Evolutionary conservation across 1,140 invertebrate genomes (phyloP).

Genomic region (Belonocnema kinseyi): DNA sequence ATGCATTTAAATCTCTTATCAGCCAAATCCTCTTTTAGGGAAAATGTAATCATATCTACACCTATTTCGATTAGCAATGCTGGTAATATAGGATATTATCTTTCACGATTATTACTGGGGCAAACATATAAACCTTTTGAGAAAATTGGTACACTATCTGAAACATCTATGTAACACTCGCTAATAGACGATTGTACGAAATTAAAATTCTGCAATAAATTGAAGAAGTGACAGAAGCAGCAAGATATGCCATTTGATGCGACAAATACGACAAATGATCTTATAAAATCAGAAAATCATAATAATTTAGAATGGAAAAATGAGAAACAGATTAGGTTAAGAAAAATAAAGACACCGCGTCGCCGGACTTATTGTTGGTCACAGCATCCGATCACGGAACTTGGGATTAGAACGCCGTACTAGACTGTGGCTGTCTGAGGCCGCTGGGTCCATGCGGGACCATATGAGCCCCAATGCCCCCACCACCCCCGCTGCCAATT

Average conservation of each 20-base stretch:
- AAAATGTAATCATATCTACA: too few species aligned
- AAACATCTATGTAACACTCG: not conserved
- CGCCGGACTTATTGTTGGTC: conserved; percentile 75
- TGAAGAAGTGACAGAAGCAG: too few species aligned
- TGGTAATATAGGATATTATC: too few species aligned
- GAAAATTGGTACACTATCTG: not conserved
- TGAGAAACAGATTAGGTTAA: conserved; percentile 37
- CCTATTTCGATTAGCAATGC: too few species aligned
- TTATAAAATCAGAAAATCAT: conserved; percentile 12
- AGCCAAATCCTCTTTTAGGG: too few species aligned
- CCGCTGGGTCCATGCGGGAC: conserved; percentile 71
- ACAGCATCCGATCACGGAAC: conserved; percentile 76
- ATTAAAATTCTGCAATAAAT: too few species aligned
- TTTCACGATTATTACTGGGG: too few species aligned
- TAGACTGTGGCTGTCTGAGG: conserved; percentile 75
- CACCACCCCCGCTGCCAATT: conserved; percentile 72
- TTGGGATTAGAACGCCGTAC: conserved; percentile 77
- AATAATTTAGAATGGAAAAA: not conserved
- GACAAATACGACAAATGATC: too few species aligned
- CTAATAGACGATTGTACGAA: not conserved
- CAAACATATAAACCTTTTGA: not conserved
- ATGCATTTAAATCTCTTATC: too few species aligned
- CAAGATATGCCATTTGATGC: too few species aligned
- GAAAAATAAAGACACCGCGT: conserved; percentile 62
- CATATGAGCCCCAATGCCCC: conserved; percentile 47